phyloP scores from a whole-genome alignment of 2,113 vertebrate species.

The Hassar affinis region DNA sequence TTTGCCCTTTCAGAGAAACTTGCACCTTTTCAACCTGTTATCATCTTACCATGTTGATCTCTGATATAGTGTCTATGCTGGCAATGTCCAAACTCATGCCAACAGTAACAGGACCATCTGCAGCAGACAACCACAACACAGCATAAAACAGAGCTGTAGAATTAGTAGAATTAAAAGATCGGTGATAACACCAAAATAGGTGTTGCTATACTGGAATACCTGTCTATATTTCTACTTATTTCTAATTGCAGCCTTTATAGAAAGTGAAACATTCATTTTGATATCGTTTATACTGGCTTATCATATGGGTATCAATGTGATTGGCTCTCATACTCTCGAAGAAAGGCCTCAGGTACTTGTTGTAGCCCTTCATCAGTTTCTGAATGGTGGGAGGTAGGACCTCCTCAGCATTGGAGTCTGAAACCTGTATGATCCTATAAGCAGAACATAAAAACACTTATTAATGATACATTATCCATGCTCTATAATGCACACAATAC shows the following conservation, averaged over 20 bases:
- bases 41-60: conserved; percentile 87
- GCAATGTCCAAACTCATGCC: conserved; percentile 92
- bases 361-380: conserved; percentile 89
- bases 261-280: conserved; percentile 13
- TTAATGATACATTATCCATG: neutral
- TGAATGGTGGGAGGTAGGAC: conserved; percentile 87
- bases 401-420: conserved; percentile 75
- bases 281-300: conserved; percentile 27
- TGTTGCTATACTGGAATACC: conserved; percentile 22
- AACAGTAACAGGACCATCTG: conserved; percentile 86
- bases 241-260: conserved; percentile 22
- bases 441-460: conserved; percentile 42
- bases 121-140: conserved; percentile 31
- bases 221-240: conserved; percentile 33
- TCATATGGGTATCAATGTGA: conserved; percentile 17
- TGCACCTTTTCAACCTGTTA: neutral
- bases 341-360: conserved; percentile 89
- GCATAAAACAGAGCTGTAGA: conserved; percentile 20
- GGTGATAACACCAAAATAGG: neutral
- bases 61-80: conserved; percentile 91
- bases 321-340: conserved; percentile 82
- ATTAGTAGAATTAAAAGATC: neutral
- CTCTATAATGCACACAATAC: neutral
- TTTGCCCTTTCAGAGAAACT: neutral
- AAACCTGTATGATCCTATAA: conserved; percentile 71